A percentile compares a stretch with the other conserved stretches of the same genome.
phyloP scores from a whole-genome alignment of 2,888 invertebrate species.

The Salpingus planirostris region DNA sequence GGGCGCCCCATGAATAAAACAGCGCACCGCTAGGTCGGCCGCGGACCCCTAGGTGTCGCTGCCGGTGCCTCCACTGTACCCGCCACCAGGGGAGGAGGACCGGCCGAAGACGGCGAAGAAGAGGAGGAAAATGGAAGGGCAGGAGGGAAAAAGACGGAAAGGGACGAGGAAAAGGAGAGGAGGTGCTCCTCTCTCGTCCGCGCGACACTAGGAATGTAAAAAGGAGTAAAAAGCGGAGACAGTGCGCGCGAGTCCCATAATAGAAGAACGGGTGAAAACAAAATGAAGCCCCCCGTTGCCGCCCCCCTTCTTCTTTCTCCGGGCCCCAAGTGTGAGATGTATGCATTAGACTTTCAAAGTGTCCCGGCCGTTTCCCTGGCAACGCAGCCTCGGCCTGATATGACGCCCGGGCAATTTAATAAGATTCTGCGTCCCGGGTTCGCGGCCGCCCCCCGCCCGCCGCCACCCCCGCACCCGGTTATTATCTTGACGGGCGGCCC shows the following conservation, averaged over 20 bases:
- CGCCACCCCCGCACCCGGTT: conserved; percentile 24
- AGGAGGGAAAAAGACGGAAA: background rate
- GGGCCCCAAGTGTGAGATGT: conserved; percentile 41
- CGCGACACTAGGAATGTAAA: conserved; percentile 11
- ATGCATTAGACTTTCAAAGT: conserved; percentile 46
- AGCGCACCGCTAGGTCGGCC: conserved; percentile 5
- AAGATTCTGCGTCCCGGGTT: conserved; percentile 44
- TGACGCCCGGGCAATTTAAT: conserved; percentile 55
- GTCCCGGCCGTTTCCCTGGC: conserved; percentile 59
- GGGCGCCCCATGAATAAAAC: conserved; percentile 13
- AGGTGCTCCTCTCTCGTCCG: too few species aligned
- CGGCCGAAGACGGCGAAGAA: too few species aligned
- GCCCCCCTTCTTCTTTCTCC: conserved; percentile 26
- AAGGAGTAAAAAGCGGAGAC: conserved; percentile 20
- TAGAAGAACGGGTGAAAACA: conserved; percentile 41
- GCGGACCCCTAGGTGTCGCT: conserved; percentile 13
- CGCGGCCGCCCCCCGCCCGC: conserved; percentile 28
- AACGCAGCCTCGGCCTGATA: conserved; percentile 55
- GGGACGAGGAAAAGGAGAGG: too few species aligned
- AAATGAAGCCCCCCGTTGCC: conserved; percentile 35
- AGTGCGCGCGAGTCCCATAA: conserved; percentile 27
- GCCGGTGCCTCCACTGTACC: background rate
- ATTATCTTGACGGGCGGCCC: conserved; percentile 30
- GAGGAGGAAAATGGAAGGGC: conserved; percentile 1
- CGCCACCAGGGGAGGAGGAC: too few species aligned